Evolutionary conservation across 2,113 vertebrate genomes (phyloP).

Genomic region (Paracanthobrama guichenoti): DNA sequence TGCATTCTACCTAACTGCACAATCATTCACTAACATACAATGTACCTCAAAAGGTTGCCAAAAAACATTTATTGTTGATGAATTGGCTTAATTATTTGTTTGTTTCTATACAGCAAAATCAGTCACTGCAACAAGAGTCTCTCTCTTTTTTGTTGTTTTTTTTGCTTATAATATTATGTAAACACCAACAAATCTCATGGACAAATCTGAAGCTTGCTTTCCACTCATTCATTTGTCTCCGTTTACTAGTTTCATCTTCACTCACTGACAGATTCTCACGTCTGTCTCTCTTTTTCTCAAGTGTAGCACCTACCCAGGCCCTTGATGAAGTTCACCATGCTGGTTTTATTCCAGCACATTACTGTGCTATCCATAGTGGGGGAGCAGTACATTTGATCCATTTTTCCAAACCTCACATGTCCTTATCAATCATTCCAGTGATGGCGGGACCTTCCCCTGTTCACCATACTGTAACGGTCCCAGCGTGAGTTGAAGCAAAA

Average conservation of each 20-base stretch:
- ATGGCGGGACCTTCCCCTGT: conserved; percentile 43
- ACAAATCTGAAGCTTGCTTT: not conserved
- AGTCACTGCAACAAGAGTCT: not conserved
- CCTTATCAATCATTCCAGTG: conserved; percentile 45
- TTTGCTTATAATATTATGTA: not conserved
- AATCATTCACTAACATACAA: not conserved
- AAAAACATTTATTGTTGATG: not conserved
- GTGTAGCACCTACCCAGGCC: conserved; percentile 87
- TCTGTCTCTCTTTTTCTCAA: not conserved
- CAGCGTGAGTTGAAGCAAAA: not conserved
- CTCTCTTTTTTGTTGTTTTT: not conserved
- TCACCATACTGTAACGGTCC: not conserved
- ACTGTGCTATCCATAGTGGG: conserved; percentile 85
- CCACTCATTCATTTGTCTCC: not conserved
- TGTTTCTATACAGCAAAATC: not conserved
- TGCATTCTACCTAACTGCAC: not conserved
- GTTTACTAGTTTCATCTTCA: not conserved
- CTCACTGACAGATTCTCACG: not conserved
- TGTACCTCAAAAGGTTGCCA: not conserved
- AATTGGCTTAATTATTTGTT: not conserved
- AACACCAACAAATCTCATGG: not conserved
- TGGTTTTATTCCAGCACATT: conserved; percentile 92
- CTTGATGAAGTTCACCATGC: conserved; percentile 92
- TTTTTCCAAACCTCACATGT: conserved; percentile 45
- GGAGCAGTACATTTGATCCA: conserved; percentile 67